Evolutionary conservation across 2,113 vertebrate species (phyloP).

Genomic region (Tichodroma muraria): DNA sequence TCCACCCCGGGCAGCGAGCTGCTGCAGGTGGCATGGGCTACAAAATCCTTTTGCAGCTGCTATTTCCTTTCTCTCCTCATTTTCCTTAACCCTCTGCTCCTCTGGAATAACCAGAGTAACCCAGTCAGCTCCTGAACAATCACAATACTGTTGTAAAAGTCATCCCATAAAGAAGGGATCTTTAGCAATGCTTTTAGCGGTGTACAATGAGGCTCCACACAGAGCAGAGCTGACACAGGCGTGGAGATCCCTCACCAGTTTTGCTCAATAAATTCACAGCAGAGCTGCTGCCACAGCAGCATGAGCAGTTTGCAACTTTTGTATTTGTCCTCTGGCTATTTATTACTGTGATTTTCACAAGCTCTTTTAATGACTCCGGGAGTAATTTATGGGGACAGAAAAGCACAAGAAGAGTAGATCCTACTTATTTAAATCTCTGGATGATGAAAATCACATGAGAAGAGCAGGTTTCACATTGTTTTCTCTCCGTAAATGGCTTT

Average conservation of each 20-base stretch:
- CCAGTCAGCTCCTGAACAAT: background rate
- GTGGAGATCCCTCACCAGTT: background rate
- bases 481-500: background rate
- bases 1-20: background rate
- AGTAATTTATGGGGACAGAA: constrained; percentile 43
- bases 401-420: background rate
- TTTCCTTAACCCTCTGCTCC: background rate
- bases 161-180: background rate
- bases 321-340: constrained; percentile 21
- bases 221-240: background rate
- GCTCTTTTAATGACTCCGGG: constrained; percentile 37
- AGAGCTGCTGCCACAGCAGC: constrained; percentile 15
- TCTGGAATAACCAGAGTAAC: background rate
- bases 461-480: constrained; percentile 4
- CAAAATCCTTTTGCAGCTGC: background rate
- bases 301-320: background rate
- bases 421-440: background rate
- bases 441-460: constrained; percentile 11
- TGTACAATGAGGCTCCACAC: background rate
- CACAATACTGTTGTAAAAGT: background rate
- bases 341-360: constrained; percentile 27
- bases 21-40: background rate
- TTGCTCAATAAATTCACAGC: constrained; percentile 8
- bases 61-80: background rate
- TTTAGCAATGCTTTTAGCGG: background rate